Evolutionary conservation across 1,140 invertebrate species (phyloP), one percentile per base, ranked within the genome.

Genomic region (Nasonia vitripennis): DNA sequence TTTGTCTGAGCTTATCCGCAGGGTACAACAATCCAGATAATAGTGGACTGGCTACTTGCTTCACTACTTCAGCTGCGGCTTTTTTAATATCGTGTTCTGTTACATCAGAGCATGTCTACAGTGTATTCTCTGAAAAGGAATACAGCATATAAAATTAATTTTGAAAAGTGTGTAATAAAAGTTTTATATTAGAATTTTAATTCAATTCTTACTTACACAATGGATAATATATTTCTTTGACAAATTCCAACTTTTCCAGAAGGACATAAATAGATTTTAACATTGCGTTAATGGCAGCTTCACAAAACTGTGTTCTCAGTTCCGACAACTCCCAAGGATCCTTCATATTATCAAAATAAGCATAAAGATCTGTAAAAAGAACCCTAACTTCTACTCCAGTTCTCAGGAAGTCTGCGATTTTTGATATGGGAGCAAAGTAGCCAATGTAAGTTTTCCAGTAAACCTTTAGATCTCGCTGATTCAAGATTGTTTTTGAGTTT

Each of bases 391-490:
- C 97, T 94, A 97, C 98, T 23, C 97, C 98, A 80, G 99, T 98
- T 92, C 96, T 96, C 17, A 99, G 93, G 91, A 99, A 99, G 91
- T 99, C 99, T 2, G 97, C 98, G 90, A 99, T 98, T 94, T 99
- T 99, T 0, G 97, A 97, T 96, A 99, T 99, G 5, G 99, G 99
- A 5, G 99, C 98, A 94, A 99, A 99, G 93, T 99, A 99, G 6
- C 98, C 99, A 74, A 99, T 96, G 94, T 99, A 99, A 79, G 99
- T 99, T 88, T 96, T 97, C 99, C 99, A 99, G 93, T 99, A 99
- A n/a, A 99, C 94, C 92, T 97, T 99, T 5, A 99, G 89, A 93
- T 99, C 97, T 85, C 98, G 95, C 89, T 97, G 94, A 89, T 97
- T 97, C 27, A 99, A 92, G 80, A 99, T 96, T 88, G 95, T 94